These are phyloP conservation scores for Anisognathus igniventris DNA, from an alignment of 2,797 vertebrate species.

Conservation along the genomic window DNA sequence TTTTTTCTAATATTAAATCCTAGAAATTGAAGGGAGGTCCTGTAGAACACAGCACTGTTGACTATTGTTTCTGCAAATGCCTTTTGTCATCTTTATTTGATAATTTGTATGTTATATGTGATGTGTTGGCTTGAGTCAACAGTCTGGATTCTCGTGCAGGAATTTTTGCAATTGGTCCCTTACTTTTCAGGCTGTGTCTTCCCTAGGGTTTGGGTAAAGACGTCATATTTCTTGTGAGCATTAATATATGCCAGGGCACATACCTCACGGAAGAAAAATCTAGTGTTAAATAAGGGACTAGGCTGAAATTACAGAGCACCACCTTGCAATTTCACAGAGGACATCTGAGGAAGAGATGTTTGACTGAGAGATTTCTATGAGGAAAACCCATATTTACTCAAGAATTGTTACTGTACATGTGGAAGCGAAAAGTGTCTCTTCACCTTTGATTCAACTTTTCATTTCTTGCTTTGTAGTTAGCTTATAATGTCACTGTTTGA, in stretches of 20 bases:
- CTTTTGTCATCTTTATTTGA: not conserved
- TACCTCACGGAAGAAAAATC: not conserved
- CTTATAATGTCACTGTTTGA: not conserved
- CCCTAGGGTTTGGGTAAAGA: not conserved
- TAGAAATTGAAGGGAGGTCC: not conserved
- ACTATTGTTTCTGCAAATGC: not conserved
- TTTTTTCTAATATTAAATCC: not conserved
- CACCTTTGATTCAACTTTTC: not conserved
- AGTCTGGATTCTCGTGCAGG: not conserved
- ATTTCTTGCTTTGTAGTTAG: not conserved
- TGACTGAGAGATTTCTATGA: not conserved
- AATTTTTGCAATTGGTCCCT: not conserved
- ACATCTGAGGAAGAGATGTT: not conserved
- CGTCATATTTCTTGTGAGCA: not conserved
- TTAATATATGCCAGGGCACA: not conserved
- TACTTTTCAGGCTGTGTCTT: not conserved
- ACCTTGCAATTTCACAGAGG: not conserved
- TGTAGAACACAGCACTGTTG: not conserved
- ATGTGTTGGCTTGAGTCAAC: not conserved
- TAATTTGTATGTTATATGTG: not conserved
- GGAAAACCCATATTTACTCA: not conserved
- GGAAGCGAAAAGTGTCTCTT: not conserved
- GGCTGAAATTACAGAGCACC: not conserved
- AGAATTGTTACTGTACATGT: not conserved
- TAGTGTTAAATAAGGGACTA: not conserved